Evolutionary conservation across 2,113 vertebrate species (phyloP).

Genomic region (Prochilodus magdalenae): DNA sequence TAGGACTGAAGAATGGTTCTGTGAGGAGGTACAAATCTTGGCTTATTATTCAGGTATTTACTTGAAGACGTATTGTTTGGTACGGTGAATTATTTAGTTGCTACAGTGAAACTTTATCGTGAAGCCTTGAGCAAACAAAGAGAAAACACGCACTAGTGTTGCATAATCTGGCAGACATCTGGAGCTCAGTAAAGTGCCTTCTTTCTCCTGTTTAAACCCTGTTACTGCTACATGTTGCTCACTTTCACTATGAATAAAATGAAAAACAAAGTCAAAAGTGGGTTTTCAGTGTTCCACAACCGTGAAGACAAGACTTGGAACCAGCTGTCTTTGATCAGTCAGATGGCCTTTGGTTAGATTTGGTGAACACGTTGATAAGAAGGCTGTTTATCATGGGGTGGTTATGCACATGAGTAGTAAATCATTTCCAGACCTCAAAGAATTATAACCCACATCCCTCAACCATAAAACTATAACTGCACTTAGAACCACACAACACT

Average conservation of each 20-base stretch:
- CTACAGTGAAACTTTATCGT: too few species aligned
- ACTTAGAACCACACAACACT: conserved; percentile 26
- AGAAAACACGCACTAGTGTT: not conserved
- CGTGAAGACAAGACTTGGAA: not conserved
- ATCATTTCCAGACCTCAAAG: conserved; percentile 57
- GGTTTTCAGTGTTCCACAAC: not conserved
- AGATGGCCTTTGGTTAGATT: conserved; percentile 26
- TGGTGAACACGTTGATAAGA: conserved; percentile 44
- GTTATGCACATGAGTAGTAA: conserved; percentile 44
- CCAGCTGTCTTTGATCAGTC: conserved; percentile 9
- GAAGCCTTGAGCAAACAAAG: too few species aligned
- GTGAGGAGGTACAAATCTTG: too few species aligned
- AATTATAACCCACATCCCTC: conserved; percentile 21
- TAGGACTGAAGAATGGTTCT: too few species aligned
- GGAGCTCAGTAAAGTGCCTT: not conserved
- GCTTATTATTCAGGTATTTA: too few species aligned
- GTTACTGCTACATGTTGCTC: not conserved
- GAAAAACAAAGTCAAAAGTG: not conserved
- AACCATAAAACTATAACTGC: conserved; percentile 52
- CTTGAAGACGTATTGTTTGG: too few species aligned
- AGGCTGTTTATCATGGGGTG: conserved; percentile 40
- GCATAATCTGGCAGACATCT: not conserved
- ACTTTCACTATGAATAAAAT: conserved; percentile 10
- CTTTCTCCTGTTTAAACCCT: conserved; percentile 4
- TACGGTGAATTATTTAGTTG: too few species aligned